Evolutionary conservation across 2,797 vertebrate species (phyloP), one percentile per base, ranked within the genome.

Genomic region (Monodelphis domestica): DNA sequence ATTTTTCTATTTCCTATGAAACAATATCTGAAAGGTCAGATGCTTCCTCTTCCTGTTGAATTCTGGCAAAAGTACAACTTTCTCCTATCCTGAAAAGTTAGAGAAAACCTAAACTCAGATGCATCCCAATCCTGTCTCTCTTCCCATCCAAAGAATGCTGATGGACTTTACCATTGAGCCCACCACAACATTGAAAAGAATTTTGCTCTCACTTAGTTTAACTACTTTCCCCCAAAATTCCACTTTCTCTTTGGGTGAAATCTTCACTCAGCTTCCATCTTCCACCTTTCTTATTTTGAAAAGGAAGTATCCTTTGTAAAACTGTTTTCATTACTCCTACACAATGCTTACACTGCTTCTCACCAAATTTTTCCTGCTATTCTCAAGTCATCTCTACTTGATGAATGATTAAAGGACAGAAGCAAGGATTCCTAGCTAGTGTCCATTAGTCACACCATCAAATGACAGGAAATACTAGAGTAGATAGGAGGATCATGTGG

Each of bases 1-100:
- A 90, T 56, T 93, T 93, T 91, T 56, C n/a, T 24, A 84, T 24
- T 95, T 92, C 5, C 21, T 93, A 88, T 38, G 92, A 94, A 55
- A 70, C 24, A 88, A 51, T 90, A 29, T 15, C 17, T 87, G 70
- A 89, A 10, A 28, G 52, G 26, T 90, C 14, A 38, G 29, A 38
- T 26, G n/a, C 28, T 12, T 70, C 15, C 55, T 88, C 12, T 53
- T 50, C 21, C 93, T 70, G 1, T 14, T 52, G 28, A 91, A 12
- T 59, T 88, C 89, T 63, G n/a, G 28, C 53, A 91, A 53, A 9
- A 55, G 52, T 92, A 1, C 14, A 89, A 55, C 11, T 38, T 45
- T 78, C 29, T 90, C 45, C 28, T 30, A 12, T 11, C 21, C 87
- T 92, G 24, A 55, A 90, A 89, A 92, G 24, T 53, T 87, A 88